Evolutionary conservation across 2,797 vertebrate species (phyloP).

Genomic region (Nyctibius grandis): DNA sequence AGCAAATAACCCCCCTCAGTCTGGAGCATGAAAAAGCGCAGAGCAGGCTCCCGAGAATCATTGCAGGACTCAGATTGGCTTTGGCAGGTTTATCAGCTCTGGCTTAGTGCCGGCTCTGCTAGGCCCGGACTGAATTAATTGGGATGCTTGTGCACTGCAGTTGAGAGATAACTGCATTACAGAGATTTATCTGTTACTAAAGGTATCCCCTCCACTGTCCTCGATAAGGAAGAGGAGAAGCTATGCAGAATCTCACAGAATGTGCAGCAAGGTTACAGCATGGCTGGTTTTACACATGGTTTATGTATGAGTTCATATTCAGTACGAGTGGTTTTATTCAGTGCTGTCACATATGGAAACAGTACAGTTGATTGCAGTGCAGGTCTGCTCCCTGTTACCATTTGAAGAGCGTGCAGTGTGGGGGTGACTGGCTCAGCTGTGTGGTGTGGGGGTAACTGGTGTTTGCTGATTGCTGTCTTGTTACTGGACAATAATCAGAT

Average conservation of each 20-base stretch:
- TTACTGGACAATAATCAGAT: neutral
- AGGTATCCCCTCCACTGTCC: constrained; percentile 51
- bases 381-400: neutral
- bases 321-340: neutral
- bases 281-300: neutral
- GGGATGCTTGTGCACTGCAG: constrained; percentile 57
- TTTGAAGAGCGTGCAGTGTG: neutral
- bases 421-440: neutral
- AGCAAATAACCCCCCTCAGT: neutral
- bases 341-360: neutral
- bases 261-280: constrained; percentile 6
- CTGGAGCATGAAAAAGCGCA: rapidly evolving
- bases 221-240: constrained; percentile 29
- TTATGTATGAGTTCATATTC: constrained; percentile 17
- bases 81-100: constrained; percentile 63
- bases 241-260: constrained; percentile 24
- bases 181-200: constrained; percentile 61
- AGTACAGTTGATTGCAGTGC: neutral
- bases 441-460: neutral
- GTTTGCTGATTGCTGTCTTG: neutral
- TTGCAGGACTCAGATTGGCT: constrained; percentile 54
- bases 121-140: constrained; percentile 66
- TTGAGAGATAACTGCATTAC: constrained; percentile 66
- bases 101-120: constrained; percentile 59
- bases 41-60: constrained; percentile 12